Base-by-base conservation (phyloP, 1,140 invertebrate genomes). In the Phortica variegata region DNA sequence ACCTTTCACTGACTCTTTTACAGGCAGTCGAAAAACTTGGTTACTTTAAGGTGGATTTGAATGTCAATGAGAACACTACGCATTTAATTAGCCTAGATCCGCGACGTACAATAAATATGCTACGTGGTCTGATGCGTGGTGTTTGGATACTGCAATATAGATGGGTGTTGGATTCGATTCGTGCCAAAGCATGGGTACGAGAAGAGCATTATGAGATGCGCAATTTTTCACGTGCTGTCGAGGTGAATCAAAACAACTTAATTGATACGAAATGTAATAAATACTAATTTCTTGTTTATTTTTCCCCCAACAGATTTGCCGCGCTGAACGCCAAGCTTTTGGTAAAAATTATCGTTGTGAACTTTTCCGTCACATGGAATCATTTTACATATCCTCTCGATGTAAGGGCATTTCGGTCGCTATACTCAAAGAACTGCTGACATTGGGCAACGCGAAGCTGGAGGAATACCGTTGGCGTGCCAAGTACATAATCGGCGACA, bases 61-160 rank as follows among this genome's bases (percentile, higher is more conserved):
- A 65, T 23, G 81, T 82, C 8, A 78, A 61, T 36, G 61, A 61
- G 17, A 73, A 63, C 18, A 83, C 81, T 3, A 82, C 80, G 20
- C 82, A 83, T 60, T 55, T 84, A 41, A 73, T 84, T 3, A 77
- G 74, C 47, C 72, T 77, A 15, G 78, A 78, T 37, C 52, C 78
- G 5, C 76, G 77, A 20, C 72, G 82, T 23, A 83, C 82, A 0
- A 49, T 83, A 9, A 84, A 84, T 61, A 54, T 83, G 16, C 51
- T 83, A 43, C 77, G 78, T 50, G 82, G 77, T 2, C 58, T 83
- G 3, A 74, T 77, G 48, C 70, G 79, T 33, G 82, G 82, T 2
- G 79, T 80, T 49, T 83, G 81, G 81, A 79, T 84, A 44, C 43
- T 84, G 2, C 74, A 65, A 21, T 68, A 75, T 37, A 76, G 80